Evolutionary conservation across 2,888 invertebrate species (phyloP).

Genomic region (Morpho achilles): DNA sequence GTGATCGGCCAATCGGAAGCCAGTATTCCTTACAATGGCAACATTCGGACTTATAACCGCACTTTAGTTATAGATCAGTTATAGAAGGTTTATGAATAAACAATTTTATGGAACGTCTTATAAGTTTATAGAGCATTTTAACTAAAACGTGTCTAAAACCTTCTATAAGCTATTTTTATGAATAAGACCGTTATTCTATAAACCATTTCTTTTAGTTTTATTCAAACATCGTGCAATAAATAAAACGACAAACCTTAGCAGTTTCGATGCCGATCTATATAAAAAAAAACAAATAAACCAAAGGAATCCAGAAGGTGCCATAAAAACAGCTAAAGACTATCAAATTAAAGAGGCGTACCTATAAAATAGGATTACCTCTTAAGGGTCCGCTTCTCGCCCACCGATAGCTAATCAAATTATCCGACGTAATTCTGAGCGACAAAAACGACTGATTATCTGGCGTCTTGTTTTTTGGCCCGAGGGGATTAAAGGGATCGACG

Average conservation of each 20-base stretch:
- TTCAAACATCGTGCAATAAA: no score
- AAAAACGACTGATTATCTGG: slow-evolving; percentile 69
- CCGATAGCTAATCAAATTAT: slow-evolving; percentile 74
- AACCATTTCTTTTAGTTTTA: no score
- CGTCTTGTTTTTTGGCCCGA: slow-evolving; percentile 50
- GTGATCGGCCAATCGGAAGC: no score
- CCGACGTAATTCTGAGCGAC: slow-evolving; percentile 63
- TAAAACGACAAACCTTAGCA: slow-evolving; percentile 5
- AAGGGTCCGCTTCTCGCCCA: slow-evolving; percentile 60
- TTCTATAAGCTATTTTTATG: no score
- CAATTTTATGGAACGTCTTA: no score
- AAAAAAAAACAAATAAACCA: slow-evolving; percentile 27
- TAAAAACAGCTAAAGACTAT: slow-evolving; percentile 38
- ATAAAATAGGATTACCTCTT: slow-evolving; percentile 66
- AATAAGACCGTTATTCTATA: no score
- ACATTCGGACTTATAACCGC: no score
- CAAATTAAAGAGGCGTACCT: slow-evolving; percentile 50
- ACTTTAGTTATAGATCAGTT: no score
- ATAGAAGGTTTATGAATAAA: no score
- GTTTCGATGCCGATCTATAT: slow-evolving; percentile 17
- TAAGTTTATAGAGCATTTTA: no score
- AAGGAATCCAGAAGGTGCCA: slow-evolving; percentile 33
- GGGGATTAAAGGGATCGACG: slow-evolving; percentile 52
- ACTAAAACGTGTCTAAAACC: no score
- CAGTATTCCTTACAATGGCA: no score